Conservation (phyloP, 2,113 vertebrate species). For the Macquaria ambigua region DNA sequence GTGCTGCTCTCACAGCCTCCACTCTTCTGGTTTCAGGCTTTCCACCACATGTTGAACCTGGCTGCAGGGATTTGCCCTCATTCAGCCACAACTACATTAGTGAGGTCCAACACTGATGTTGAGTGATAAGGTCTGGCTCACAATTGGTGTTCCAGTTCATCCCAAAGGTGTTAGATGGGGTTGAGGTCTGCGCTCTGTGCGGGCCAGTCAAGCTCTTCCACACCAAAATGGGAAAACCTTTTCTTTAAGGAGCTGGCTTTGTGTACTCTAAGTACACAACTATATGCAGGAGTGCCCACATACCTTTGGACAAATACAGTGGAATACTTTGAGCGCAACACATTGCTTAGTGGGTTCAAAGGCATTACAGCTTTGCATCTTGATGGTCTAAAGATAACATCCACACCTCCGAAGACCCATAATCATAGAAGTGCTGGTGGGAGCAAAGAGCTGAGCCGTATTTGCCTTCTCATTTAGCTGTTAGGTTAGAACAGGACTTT, state of each 20-base stretch:
- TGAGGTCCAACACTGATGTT: too few relatives aligned
- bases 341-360: neutral
- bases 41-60: too few relatives aligned
- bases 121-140: neutral
- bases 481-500: neutral
- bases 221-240: too few relatives aligned
- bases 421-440: neutral
- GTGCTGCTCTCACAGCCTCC: too few relatives aligned
- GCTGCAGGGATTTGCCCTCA: too few relatives aligned
- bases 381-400: neutral
- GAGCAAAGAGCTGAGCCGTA: neutral
- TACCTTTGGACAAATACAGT: neutral
- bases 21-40: too few relatives aligned
- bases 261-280: neutral
- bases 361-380: slow-evolving; percentile 4
- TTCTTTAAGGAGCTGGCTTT: too few relatives aligned
- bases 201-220: too few relatives aligned
- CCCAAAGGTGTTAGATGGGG: neutral
- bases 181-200: too few relatives aligned
- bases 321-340: neutral
- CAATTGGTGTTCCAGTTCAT: neutral
- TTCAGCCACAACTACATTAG: too few relatives aligned
- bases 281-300: neutral
- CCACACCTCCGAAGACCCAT: neutral
- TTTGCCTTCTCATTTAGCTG: neutral